These are phyloP conservation scores for Acanthochromis polyacanthus DNA, from an alignment of 2,113 vertebrate species.

Conservation along the genomic window DNA sequence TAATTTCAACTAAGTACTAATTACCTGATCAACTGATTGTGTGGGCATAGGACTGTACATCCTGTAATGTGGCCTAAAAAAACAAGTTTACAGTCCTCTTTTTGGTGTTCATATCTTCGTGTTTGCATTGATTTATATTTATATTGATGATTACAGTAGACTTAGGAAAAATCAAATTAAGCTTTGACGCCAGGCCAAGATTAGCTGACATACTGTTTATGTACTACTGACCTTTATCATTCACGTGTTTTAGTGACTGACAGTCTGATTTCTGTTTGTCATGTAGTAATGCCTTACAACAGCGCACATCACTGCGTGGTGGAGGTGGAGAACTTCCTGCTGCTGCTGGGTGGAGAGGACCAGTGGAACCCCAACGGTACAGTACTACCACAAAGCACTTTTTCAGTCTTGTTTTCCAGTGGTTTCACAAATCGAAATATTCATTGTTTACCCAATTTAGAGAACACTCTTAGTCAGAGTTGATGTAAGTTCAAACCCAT, in stretches of 20 bases:
- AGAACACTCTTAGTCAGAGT: conserved; percentile 6
- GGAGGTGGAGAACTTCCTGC: conserved; percentile 98
- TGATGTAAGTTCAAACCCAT: conserved; percentile 40
- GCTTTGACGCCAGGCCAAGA: too few relatives aligned
- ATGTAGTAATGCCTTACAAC: conserved; percentile 99
- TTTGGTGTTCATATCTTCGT: too few relatives aligned
- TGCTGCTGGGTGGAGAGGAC: conserved; percentile 97
- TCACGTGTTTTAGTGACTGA: neutral
- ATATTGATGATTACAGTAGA: neutral
- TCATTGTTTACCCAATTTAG: conserved; percentile 23
- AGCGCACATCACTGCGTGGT: conserved; percentile 99
- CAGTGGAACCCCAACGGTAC: conserved; percentile 99
- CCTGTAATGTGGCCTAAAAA: too few relatives aligned
- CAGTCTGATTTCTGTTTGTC: conserved; percentile 47
- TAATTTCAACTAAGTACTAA: too few relatives aligned
- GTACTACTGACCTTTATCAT: neutral
- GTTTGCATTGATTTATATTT: too few relatives aligned
- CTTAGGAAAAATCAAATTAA: neutral
- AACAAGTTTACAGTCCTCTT: too few relatives aligned
- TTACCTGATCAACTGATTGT: too few relatives aligned
- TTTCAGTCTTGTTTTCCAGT: neutral
- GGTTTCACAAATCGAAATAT: conserved; percentile 16
- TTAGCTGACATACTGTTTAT: too few relatives aligned
- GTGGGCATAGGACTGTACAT: too few relatives aligned
- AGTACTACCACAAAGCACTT: conserved; percentile 20